These are phyloP conservation scores for Rhyacichthys aspro DNA, from an alignment of 2,797 vertebrate species.

Conservation along the genomic window DNA sequence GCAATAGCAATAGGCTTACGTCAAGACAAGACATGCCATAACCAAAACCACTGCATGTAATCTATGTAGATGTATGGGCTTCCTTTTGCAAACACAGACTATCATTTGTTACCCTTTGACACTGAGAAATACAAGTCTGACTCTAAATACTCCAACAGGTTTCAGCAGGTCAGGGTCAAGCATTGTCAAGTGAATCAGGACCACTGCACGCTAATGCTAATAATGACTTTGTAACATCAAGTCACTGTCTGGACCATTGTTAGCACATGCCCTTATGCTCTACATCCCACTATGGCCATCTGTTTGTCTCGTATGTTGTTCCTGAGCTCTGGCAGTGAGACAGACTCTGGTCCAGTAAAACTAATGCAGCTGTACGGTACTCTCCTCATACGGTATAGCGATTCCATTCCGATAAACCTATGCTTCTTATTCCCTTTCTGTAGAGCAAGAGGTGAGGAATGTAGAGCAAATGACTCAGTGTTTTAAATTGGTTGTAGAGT, in stretches of 20 bases:
- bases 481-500: constrained; percentile 32
- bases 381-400: too few species aligned
- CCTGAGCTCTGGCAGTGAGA: constrained; percentile 39
- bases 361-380: constrained; percentile 13
- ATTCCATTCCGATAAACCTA: too few species aligned
- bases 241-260: constrained; percentile 36
- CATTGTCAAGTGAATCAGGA: constrained; percentile 44
- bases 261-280: constrained; percentile 17
- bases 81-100: constrained; percentile 13
- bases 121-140: constrained; percentile 20
- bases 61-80: neutral
- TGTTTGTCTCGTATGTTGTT: constrained; percentile 60
- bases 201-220: constrained; percentile 36
- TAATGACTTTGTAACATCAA: constrained; percentile 38
- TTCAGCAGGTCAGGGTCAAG: constrained; percentile 41
- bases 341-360: constrained; percentile 66
- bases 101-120: constrained; percentile 21
- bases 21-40: neutral
- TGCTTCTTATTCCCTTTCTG: too few species aligned
- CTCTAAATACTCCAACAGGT: constrained; percentile 47
- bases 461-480: constrained; percentile 32
- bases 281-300: constrained; percentile 58
- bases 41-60: neutral
- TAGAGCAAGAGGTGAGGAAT: too few species aligned
- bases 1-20: neutral